Evolutionary conservation across 2,113 vertebrate genomes (phyloP).

Genomic region (Saimiri boliviensis): DNA sequence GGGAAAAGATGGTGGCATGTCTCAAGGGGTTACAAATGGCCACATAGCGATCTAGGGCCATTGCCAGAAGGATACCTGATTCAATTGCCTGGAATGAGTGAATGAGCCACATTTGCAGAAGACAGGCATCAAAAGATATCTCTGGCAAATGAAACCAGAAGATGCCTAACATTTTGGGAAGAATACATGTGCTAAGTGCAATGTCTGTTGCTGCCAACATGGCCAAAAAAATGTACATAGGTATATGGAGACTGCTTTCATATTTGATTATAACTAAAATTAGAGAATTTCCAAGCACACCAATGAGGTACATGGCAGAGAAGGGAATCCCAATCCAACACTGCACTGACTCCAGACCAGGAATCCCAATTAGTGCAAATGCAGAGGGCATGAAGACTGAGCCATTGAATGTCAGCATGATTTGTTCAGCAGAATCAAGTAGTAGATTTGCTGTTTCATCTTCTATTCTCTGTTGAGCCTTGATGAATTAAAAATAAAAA

Average conservation of each 20-base stretch:
- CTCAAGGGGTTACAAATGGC: constrained; percentile 72
- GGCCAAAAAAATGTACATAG: constrained; percentile 67
- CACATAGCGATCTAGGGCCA: constrained; percentile 74
- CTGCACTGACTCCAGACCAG: constrained; percentile 57
- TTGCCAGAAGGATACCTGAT: constrained; percentile 60
- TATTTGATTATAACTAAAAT: constrained; percentile 35
- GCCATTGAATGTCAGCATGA: background rate
- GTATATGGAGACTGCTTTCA: constrained; percentile 56
- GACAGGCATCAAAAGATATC: constrained; percentile 59
- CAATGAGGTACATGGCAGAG: constrained; percentile 46
- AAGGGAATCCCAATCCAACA: constrained; percentile 67
- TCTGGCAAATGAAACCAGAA: constrained; percentile 61
- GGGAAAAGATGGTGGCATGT: constrained; percentile 66
- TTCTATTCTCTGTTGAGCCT: background rate
- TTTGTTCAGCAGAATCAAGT: background rate
- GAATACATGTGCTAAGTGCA: constrained; percentile 53
- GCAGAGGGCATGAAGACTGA: constrained; percentile 35
- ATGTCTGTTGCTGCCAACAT: constrained; percentile 68
- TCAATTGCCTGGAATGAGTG: constrained; percentile 65
- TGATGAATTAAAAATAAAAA: background rate
- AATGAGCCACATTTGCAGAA: constrained; percentile 69
- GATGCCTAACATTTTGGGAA: constrained; percentile 68
- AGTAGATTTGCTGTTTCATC: background rate
- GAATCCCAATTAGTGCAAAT: constrained; percentile 58
- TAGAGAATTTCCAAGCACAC: constrained; percentile 26